Percentiles rank a stretch among this genome's conserved stretches.
Evolutionary conservation across 2,888 invertebrate genomes (phyloP).

Genomic region (Choreutis nemorana): DNA sequence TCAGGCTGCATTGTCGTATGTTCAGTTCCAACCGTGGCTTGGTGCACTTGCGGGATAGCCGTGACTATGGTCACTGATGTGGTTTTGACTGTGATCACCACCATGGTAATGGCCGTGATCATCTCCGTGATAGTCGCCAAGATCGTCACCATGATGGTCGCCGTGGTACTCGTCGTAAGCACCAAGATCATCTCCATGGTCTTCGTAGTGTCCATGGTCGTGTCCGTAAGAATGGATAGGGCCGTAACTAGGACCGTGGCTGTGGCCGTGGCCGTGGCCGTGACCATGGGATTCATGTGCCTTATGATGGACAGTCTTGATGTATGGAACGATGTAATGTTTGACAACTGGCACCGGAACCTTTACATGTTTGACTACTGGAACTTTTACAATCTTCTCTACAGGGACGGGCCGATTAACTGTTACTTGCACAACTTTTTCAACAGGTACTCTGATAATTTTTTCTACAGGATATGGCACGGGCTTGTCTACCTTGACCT

Average conservation of each 20-base stretch:
- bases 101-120: not conserved
- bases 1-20: too few relatives aligned
- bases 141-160: not conserved
- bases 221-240: constrained; percentile 4
- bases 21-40: not conserved
- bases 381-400: constrained; percentile 57
- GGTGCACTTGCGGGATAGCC: too few relatives aligned
- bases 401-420: constrained; percentile 65
- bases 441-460: constrained; percentile 65
- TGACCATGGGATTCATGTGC: constrained; percentile 26
- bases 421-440: constrained; percentile 61
- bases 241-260: constrained; percentile 10
- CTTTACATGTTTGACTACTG: constrained; percentile 59
- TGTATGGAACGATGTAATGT: constrained; percentile 43
- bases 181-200: constrained; percentile 4
- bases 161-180: not conserved
- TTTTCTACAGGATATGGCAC: constrained; percentile 69
- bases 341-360: constrained; percentile 50
- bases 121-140: not conserved
- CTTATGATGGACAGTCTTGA: constrained; percentile 57
- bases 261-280: constrained; percentile 19
- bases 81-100: too few relatives aligned
- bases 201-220: constrained; percentile 4
- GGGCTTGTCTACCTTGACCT: constrained; percentile 63
- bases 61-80: constrained; percentile 14